Evolutionary conservation across 2,797 vertebrate genomes (phyloP).

Genomic region (Hippoglossus hippoglossus): DNA sequence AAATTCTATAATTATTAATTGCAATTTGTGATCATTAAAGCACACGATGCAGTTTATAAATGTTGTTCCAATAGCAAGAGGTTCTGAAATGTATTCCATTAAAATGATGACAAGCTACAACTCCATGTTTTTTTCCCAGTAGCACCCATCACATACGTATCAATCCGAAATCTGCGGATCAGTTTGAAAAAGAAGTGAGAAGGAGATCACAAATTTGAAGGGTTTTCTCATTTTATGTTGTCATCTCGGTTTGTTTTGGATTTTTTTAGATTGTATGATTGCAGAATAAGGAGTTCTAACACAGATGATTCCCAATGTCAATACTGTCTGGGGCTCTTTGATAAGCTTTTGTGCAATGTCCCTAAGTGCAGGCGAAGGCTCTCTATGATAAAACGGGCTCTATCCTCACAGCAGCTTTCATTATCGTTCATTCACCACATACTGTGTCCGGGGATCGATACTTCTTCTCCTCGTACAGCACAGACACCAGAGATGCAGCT

Average conservation of each 20-base stretch:
- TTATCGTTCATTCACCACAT: conserved; percentile 67
- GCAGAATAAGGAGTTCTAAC: neutral
- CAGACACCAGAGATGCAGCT: conserved; percentile 61
- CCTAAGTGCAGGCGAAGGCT: conserved; percentile 45
- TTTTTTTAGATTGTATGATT: neutral
- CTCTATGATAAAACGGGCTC: conserved; percentile 55
- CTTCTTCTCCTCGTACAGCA: conserved; percentile 62
- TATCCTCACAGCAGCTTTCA: conserved; percentile 53
- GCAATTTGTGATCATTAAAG: conserved; percentile 16
- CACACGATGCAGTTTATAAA: neutral
- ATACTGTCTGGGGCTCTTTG: conserved; percentile 7
- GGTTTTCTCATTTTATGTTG: neutral
- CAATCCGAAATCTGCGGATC: neutral
- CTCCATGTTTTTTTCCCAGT: neutral
- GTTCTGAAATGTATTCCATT: conserved; percentile 8
- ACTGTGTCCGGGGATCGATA: conserved; percentile 72
- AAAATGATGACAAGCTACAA: neutral
- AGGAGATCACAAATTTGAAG: no score
- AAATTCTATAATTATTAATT: conserved; percentile 32
- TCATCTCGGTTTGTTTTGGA: neutral
- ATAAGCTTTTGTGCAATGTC: conserved; percentile 33
- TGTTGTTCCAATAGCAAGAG: neutral
- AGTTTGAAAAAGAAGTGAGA: neutral
- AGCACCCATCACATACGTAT: neutral
- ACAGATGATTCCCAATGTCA: conserved; percentile 10